Percentiles rank a stretch among this genome's conserved stretches.
phyloP scores from a whole-genome alignment of 2,113 vertebrate species.

The mouse (Mus musculus) region DNA sequence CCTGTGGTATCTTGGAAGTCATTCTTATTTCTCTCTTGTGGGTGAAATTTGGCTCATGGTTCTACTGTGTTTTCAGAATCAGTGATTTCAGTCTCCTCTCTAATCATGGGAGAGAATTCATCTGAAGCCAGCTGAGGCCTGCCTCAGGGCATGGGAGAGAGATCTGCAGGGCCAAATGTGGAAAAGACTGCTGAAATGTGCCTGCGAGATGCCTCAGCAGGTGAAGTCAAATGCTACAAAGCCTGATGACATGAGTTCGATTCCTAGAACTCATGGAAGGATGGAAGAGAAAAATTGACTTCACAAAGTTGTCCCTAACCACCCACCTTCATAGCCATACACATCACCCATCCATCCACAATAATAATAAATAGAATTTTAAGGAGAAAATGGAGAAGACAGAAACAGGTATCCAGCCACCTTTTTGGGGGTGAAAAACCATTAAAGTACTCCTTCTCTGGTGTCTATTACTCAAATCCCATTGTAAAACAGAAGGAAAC shows the following conservation, averaged over 20 bases:
- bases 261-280: background rate
- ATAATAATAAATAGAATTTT: background rate
- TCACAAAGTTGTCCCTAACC: background rate
- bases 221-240: background rate
- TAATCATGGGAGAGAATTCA: slow-evolving; percentile 36
- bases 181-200: background rate
- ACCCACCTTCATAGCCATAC: background rate
- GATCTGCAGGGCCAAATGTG: background rate
- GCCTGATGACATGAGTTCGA: too few species aligned
- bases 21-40: slow-evolving; percentile 69
- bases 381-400: background rate
- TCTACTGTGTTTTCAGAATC: slow-evolving; percentile 67
- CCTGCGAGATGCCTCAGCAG: background rate
- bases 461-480: background rate
- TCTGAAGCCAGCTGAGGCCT: slow-evolving; percentile 23
- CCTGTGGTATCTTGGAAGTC: slow-evolving; percentile 53
- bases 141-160: slow-evolving; percentile 29
- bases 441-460: background rate
- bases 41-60: slow-evolving; percentile 63
- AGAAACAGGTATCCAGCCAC: background rate
- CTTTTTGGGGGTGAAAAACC: background rate
- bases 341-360: background rate
- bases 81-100: slow-evolving; percentile 55
- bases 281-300: background rate
- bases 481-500: background rate